A percentile compares a stretch with the other conserved stretches of the same genome.
Conservation (phyloP, 2,797 vertebrate species). For the Coccyzus lansbergi region DNA sequence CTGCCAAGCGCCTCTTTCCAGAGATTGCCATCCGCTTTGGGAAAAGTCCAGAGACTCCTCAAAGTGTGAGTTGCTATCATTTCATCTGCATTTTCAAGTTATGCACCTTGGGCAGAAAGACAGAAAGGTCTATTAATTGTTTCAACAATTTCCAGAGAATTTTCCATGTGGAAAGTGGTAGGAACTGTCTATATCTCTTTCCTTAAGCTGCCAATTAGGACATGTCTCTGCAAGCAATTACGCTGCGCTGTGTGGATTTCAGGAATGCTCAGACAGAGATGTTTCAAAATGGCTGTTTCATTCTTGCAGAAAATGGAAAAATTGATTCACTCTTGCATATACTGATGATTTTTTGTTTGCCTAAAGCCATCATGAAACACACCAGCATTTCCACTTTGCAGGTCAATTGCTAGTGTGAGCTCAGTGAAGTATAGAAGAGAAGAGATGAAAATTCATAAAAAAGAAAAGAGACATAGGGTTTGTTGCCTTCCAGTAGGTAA, state of each 20-base stretch:
- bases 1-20: background rate
- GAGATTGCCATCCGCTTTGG: background rate
- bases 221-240: constrained; percentile 46
- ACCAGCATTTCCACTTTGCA: background rate
- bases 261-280: background rate
- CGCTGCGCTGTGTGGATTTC: accelerated
- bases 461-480: constrained; percentile 21
- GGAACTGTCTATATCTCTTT: background rate
- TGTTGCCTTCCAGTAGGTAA: constrained; percentile 25
- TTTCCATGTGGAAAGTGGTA: background rate
- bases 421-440: background rate
- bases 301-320: constrained; percentile 34
- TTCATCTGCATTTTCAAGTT: constrained; percentile 19
- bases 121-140: constrained; percentile 43
- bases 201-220: constrained; percentile 57
- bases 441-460: constrained; percentile 19
- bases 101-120: constrained; percentile 21
- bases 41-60: constrained; percentile 4
- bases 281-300: constrained; percentile 20
- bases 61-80: background rate
- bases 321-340: background rate
- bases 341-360: constrained; percentile 18
- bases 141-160: constrained; percentile 25
- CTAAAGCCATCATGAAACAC: background rate
- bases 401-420: constrained; percentile 28